Conservation (phyloP, 2,888 invertebrate species). For the Onthophagus sagittarius region DNA sequence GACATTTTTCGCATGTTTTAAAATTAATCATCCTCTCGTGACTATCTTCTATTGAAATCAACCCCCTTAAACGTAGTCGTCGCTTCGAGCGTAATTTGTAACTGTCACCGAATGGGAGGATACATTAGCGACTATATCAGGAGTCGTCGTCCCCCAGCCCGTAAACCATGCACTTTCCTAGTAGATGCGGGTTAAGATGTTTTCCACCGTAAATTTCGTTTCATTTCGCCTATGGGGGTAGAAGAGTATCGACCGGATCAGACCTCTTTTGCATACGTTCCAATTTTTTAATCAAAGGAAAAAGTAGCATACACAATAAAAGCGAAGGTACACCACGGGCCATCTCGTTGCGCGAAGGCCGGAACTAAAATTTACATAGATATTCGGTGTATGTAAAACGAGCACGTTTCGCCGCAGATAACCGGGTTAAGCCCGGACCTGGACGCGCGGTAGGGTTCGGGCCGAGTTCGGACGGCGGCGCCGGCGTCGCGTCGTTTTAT, state of each 20-base stretch:
- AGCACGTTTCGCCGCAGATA: constrained; percentile 20
- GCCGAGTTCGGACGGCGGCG: neutral
- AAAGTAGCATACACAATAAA: neutral
- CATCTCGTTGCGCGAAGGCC: neutral
- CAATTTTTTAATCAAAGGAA: neutral
- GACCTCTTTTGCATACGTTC: constrained; percentile 1
- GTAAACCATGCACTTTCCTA: neutral
- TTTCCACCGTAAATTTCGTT: constrained; percentile 8
- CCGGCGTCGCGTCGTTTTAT: neutral
- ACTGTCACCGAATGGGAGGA: constrained; percentile 31
- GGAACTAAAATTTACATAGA: constrained; percentile 21
- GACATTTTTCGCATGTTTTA: neutral
- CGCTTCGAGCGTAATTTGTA: constrained; percentile 28
- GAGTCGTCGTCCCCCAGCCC: constrained; percentile 24
- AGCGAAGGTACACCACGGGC: neutral
- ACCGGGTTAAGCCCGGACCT: constrained; percentile 16
- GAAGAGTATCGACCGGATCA: neutral
- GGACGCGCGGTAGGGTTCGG: neutral
- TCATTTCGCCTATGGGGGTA: neutral
- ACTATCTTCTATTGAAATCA: constrained; percentile 21
- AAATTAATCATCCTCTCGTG: neutral
- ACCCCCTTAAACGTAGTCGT: neutral
- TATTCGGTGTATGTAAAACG: constrained; percentile 20
- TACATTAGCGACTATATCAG: constrained; percentile 32
- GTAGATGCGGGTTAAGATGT: constrained; percentile 18